A percentile compares a stretch with the other conserved stretches of the same genome.
phyloP scores from a whole-genome alignment of 2,888 invertebrate species.

The Malthinus seriepunctatus region DNA sequence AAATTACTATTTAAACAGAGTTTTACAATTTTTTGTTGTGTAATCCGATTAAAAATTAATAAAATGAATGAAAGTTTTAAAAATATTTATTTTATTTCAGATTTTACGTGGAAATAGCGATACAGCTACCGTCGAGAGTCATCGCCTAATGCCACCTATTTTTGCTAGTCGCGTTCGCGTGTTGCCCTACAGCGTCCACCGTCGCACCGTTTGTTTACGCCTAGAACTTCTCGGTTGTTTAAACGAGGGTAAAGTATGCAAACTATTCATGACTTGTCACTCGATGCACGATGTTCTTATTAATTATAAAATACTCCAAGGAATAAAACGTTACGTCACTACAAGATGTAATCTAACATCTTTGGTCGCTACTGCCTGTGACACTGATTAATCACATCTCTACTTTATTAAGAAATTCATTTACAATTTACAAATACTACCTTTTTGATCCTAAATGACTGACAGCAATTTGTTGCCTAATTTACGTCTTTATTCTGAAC shows the following conservation, averaged over 20 bases:
- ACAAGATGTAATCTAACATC: conserved; percentile 33
- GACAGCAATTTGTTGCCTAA: conserved; percentile 19
- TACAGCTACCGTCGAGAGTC: conserved; percentile 69
- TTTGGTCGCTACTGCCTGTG: conserved; percentile 32
- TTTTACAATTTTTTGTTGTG: no score
- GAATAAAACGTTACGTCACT: conserved; percentile 31
- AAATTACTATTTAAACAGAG: no score
- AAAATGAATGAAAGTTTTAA: background rate
- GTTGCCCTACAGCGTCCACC: conserved; percentile 71
- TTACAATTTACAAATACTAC: conserved; percentile 13
- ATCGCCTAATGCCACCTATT: conserved; percentile 70
- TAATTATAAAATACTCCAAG: conserved; percentile 44
- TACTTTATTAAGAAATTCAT: conserved; percentile 37
- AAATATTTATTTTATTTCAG: conserved; percentile 54
- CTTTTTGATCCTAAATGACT: background rate
- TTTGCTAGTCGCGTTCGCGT: conserved; percentile 72
- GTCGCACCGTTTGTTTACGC: conserved; percentile 74
- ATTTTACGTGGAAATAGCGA: conserved; percentile 74
- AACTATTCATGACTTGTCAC: conserved; percentile 45
- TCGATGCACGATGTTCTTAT: conserved; percentile 40
- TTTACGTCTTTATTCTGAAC: conserved; percentile 26
- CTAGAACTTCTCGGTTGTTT: conserved; percentile 75
- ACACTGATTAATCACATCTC: conserved; percentile 40
- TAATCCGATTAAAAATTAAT: no score
- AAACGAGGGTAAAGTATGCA: conserved; percentile 62